Conservation (phyloP, 1,140 invertebrate genomes). For the Solen grandis region DNA sequence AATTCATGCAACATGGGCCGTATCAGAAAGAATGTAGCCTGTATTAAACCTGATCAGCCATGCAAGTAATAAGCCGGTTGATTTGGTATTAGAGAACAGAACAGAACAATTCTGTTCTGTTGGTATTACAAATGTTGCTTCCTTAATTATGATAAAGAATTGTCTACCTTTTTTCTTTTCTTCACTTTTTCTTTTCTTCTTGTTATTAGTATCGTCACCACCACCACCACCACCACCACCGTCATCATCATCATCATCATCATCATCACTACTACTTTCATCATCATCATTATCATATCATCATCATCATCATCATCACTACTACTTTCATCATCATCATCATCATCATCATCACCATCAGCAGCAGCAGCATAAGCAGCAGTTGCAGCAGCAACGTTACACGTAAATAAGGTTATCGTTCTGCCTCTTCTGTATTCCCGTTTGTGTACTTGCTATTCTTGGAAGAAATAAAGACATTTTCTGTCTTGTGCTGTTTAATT, state of each 20-base stretch:
- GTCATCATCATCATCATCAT: constrained; percentile 22
- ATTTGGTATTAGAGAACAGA: not conserved
- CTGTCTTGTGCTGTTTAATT: too few species aligned
- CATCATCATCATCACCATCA: constrained; percentile 3
- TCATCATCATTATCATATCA: too few species aligned
- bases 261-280: constrained; percentile 8
- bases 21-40: not conserved
- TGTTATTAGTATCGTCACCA: not conserved
- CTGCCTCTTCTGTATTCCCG: too few species aligned
- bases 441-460: too few species aligned
- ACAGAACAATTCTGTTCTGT: not conserved
- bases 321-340: constrained; percentile 3
- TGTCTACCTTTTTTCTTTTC: not conserved
- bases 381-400: not conserved
- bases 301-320: too few species aligned
- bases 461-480: too few species aligned
- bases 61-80: not conserved
- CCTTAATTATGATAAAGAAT: not conserved
- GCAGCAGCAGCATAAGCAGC: too few species aligned
- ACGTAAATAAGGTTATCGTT: too few species aligned
- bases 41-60: not conserved
- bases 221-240: constrained; percentile 4
- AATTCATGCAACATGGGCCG: not conserved
- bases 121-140: not conserved
- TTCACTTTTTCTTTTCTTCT: not conserved